Evolutionary conservation across 2,888 invertebrate species (phyloP), one percentile per base, ranked within the genome.

Genomic region (Sinodicranocentrus sp.): DNA sequence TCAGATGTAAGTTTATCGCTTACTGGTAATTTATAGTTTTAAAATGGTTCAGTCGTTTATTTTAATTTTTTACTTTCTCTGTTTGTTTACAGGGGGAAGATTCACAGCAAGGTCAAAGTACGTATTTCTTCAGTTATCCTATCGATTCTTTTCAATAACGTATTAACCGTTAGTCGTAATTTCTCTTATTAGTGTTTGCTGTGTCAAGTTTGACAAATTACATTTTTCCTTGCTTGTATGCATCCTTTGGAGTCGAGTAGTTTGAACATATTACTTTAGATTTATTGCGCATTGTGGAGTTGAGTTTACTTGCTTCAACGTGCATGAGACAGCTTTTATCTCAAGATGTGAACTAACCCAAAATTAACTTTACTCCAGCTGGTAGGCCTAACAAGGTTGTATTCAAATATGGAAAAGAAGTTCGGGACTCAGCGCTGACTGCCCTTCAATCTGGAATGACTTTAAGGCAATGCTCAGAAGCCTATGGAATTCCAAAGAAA

Each of bases 391-490:
- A 72, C 65, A 72, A 82, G 70, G 57, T 82, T 70, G 61, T 68
- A 39, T 67, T 80, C 77, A 87, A 87, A 75, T 87, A 88, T 44
- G 84, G 82, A 17, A 85, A 87, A 78, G 87, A 87, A 61, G 84
- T 87, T 54, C 83, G 87, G 25, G 87, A 87, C 78, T 84, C 86
- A 43, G 88, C 85, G 57, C 63, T 87, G 70, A 84, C 85, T 63
- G 85, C 87, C 26, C 84, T 88, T 10, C 77, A 84, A 52, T 84
- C 86, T n/a, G 88, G 88, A 39, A 86, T 88, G 84, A 84, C 87
- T 21, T 54, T 88, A 8, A 73, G 87, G 0, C 87, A 88, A 76
- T 87, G 87, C 73, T 87, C 88, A 54, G 88, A 88, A 71, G 82
- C 85, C 8, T 87, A 86, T 63, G 85, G 86, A 8, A 86, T 88